Evolutionary conservation across 2,797 vertebrate genomes (phyloP).

Genomic region (Brotula barbata): DNA sequence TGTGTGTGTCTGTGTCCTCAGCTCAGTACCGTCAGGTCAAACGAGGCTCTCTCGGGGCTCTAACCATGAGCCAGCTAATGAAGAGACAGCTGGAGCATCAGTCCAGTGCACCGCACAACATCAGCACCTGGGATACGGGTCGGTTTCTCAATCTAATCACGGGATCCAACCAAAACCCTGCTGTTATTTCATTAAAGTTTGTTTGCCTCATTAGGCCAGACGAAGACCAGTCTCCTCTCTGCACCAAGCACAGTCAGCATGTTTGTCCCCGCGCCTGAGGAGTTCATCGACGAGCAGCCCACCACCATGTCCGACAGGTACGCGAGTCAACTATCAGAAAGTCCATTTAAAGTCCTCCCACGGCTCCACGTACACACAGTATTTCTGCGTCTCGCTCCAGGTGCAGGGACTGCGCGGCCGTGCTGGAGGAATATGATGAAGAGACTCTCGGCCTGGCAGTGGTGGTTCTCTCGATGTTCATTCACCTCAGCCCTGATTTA

Average conservation of each 20-base stretch:
- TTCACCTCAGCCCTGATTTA: conserved; percentile 95
- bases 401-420: conserved; percentile 95
- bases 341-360: neutral
- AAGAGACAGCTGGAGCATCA: conserved; percentile 98
- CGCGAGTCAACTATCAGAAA: conserved; percentile 34
- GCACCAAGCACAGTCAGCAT: conserved; percentile 98
- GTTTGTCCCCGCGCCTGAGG: conserved; percentile 97
- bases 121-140: conserved; percentile 98
- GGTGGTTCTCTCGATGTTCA: conserved; percentile 96
- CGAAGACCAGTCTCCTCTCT: conserved; percentile 95
- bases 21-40: conserved; percentile 98
- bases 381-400: conserved; percentile 64
- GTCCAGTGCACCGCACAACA: conserved; percentile 97
- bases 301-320: conserved; percentile 96
- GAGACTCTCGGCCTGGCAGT: conserved; percentile 95
- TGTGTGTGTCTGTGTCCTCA: conserved; percentile 65
- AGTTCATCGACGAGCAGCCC: conserved; percentile 97
- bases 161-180: neutral
- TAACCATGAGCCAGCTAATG: conserved; percentile 98
- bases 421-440: conserved; percentile 97
- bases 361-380: neutral
- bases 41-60: conserved; percentile 94
- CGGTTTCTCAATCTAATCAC: conserved; percentile 53
- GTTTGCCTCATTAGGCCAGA: conserved; percentile 81
- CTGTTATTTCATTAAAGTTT: neutral